Evolutionary conservation across 2,113 vertebrate genomes (phyloP).

Genomic region (Ptychochromis oligacanthus): DNA sequence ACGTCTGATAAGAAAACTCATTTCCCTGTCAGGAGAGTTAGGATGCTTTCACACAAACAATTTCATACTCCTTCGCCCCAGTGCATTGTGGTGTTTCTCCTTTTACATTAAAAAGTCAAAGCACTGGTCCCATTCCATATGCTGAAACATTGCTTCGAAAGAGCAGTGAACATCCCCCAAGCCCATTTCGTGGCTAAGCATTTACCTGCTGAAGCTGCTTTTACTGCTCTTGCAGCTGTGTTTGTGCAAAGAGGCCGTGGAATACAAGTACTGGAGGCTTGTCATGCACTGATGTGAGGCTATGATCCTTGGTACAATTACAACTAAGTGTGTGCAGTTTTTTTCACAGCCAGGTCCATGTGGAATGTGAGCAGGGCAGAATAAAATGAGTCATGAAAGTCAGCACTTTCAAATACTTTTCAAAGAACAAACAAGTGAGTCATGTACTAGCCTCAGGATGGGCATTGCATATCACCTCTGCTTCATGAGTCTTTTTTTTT

Average conservation of each 20-base stretch:
- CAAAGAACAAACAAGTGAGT: slow-evolving; percentile 13
- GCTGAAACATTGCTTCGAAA: slow-evolving; percentile 11
- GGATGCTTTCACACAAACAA: slow-evolving; percentile 40
- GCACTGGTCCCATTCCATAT: slow-evolving; percentile 28
- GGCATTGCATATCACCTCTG: neutral
- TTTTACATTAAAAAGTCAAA: slow-evolving; percentile 11
- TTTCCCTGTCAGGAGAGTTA: slow-evolving; percentile 33
- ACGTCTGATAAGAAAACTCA: slow-evolving; percentile 54
- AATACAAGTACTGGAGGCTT: slow-evolving; percentile 21
- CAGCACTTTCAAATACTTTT: slow-evolving; percentile 14
- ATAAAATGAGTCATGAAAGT: slow-evolving; percentile 24
- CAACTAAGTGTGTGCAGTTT: neutral
- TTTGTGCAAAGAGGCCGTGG: slow-evolving; percentile 20
- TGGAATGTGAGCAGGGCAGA: slow-evolving; percentile 19
- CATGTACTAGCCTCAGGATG: neutral
- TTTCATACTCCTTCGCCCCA: slow-evolving; percentile 46
- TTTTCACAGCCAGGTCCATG: neutral
- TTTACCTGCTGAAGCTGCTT: slow-evolving; percentile 46
- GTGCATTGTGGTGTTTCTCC: slow-evolving; percentile 2
- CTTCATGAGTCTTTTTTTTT: neutral
- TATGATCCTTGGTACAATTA: slow-evolving; percentile 28
- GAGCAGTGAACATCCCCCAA: slow-evolving; percentile 7
- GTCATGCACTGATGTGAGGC: slow-evolving; percentile 10
- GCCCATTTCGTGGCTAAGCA: slow-evolving; percentile 30
- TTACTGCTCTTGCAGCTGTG: slow-evolving; percentile 40